Evolutionary conservation across 1,140 invertebrate genomes (phyloP), one percentile per base, ranked within the genome.

Genomic region (Liolophura sinensis): DNA sequence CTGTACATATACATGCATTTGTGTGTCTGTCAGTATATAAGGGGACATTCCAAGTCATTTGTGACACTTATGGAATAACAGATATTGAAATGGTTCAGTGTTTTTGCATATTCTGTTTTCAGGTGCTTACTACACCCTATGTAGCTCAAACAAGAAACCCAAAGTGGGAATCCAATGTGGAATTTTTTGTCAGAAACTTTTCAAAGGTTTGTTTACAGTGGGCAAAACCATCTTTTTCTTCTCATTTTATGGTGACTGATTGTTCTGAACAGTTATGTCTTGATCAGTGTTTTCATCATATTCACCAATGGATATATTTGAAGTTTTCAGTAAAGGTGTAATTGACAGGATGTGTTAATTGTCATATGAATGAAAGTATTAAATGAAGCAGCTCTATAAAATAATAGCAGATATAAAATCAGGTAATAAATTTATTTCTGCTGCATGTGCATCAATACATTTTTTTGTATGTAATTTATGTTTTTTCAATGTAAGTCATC

Each of bases 81-180:
- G 6, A 64, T 16, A 58, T 18, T n/a, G 52, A 24, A 24, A 22
- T 22, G 25, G 52, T 22, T 11, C n/a, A n/a, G 12, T 50, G 49
- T 50, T 14, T n/a, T 50, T 7, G 6, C 51, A 52, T 24, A 5
- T 12, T 69, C 62, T 60, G 70, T 66, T 75, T 76, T 16, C 70
- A 88, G 87, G 78, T 88, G 14, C 84, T 87, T 75, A 88, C 87
- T 5, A 88, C 87, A 1, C 87, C 88, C 67, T 88, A 87, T 56
- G 65, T 88, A 27, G 73, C 82, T 22, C 78, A 77, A 5, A 87
- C 84, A 5, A 77, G 76, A 25, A 87, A 84, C 31, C 88, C 88
- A 0, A 73, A 75, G 51, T 88, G 88, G 88, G 86, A 88, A 68
- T 84, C 83, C 0, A 76, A 80, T 61, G 77, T 84, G n/a, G 87